Evolutionary conservation across 2,797 vertebrate species (phyloP).

Genomic region (Glossophaga mutica): DNA sequence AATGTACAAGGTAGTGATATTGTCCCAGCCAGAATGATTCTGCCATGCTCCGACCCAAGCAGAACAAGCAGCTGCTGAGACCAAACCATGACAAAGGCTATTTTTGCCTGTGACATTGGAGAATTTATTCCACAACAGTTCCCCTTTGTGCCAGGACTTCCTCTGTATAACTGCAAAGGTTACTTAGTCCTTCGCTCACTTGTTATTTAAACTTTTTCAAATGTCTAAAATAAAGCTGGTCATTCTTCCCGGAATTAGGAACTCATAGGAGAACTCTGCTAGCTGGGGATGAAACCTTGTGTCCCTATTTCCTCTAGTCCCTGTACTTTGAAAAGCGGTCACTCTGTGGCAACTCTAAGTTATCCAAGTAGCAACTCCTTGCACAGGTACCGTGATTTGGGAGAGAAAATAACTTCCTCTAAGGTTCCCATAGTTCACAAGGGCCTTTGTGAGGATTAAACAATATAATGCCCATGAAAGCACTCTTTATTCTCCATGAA

Average conservation of each 20-base stretch:
- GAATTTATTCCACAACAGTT: conserved; percentile 62
- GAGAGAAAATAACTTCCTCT: background rate
- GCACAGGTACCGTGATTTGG: background rate
- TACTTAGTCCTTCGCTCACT: conserved; percentile 62
- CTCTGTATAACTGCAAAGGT: conserved; percentile 52
- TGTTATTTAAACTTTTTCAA: conserved; percentile 3
- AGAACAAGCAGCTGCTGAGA: conserved; percentile 56
- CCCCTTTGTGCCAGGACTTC: conserved; percentile 50
- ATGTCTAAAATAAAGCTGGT: conserved; percentile 35
- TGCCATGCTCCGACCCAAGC: conserved; percentile 44
- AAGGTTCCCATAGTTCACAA: background rate
- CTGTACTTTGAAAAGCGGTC: background rate
- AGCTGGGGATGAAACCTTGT: background rate
- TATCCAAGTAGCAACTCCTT: background rate
- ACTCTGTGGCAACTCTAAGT: background rate
- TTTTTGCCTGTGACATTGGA: conserved; percentile 59
- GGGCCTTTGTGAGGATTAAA: conserved; percentile 5
- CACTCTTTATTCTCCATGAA: background rate
- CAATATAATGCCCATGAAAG: background rate
- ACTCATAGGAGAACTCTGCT: background rate
- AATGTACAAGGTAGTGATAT: conserved; percentile 18
- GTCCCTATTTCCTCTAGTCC: background rate
- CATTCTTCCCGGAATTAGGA: background rate
- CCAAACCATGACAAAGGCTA: conserved; percentile 59
- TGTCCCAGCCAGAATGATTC: conserved; percentile 28